phyloP scores from a whole-genome alignment of 2,113 vertebrate species.

The Alligator sinensis region DNA sequence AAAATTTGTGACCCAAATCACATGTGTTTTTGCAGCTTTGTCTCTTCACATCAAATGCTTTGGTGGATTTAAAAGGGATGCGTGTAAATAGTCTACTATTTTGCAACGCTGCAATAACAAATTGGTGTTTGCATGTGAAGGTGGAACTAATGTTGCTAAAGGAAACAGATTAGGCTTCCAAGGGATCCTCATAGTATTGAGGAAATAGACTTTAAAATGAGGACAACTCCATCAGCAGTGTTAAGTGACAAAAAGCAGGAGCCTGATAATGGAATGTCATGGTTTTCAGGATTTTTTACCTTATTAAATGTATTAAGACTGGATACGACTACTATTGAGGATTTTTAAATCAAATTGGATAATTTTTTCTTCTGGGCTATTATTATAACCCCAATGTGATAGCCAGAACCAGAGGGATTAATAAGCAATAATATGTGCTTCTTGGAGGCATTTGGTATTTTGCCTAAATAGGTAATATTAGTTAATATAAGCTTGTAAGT shows the following conservation, averaged over 20 bases:
- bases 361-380: not conserved
- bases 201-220: not conserved
- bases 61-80: not conserved
- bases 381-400: not conserved
- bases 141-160: not conserved
- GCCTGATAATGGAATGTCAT: not conserved
- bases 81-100: not conserved
- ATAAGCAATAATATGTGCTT: no score
- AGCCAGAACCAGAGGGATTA: no score
- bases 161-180: not conserved
- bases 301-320: not conserved
- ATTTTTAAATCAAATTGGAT: conserved; percentile 9
- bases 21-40: not conserved
- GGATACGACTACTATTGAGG: not conserved
- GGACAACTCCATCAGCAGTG: not conserved
- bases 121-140: not conserved
- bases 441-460: no score
- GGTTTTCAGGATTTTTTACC: not conserved
- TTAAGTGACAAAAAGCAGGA: not conserved
- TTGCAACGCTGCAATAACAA: not conserved
- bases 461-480: no score
- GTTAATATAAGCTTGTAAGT: no score
- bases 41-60: not conserved
- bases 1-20: not conserved
- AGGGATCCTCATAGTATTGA: not conserved